Conservation (phyloP, 2,113 vertebrate species). For the Piprites chloris region DNA sequence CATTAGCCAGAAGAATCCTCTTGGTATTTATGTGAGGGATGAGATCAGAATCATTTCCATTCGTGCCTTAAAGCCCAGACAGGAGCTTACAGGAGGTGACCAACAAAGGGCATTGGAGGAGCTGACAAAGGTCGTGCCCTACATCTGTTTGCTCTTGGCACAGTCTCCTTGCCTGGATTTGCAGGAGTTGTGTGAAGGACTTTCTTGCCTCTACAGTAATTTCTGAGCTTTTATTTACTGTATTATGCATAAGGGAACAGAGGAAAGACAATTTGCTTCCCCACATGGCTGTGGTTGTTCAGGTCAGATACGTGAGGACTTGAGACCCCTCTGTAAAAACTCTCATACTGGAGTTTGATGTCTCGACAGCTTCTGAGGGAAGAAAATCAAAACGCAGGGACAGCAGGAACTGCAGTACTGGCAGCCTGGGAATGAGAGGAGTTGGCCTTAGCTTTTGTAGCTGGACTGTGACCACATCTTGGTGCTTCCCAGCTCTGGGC, state of each 20-base stretch:
- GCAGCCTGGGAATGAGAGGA: background rate
- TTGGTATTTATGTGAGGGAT: background rate
- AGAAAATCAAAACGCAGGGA: background rate
- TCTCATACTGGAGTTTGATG: background rate
- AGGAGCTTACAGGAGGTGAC: background rate
- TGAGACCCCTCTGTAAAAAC: background rate
- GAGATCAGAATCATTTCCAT: slow-evolving; percentile 24
- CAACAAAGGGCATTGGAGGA: background rate
- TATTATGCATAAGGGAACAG: background rate
- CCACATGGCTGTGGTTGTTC: accelerated
- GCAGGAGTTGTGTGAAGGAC: background rate
- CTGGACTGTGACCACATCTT: background rate
- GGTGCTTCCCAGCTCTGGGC: background rate
- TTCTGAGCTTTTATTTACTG: background rate
- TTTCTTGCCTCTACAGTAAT: background rate
- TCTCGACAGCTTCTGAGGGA: background rate
- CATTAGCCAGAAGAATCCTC: slow-evolving; percentile 42
- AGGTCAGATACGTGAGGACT: accelerated
- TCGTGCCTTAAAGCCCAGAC: background rate
- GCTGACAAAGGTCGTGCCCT: background rate
- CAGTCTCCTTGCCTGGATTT: background rate
- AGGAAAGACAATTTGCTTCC: background rate
- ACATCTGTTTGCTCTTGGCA: background rate
- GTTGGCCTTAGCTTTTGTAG: background rate
- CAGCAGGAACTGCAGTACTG: background rate